phyloP scores from a whole-genome alignment of 1,140 invertebrate genomes.

The Heliconius nattereri region DNA sequence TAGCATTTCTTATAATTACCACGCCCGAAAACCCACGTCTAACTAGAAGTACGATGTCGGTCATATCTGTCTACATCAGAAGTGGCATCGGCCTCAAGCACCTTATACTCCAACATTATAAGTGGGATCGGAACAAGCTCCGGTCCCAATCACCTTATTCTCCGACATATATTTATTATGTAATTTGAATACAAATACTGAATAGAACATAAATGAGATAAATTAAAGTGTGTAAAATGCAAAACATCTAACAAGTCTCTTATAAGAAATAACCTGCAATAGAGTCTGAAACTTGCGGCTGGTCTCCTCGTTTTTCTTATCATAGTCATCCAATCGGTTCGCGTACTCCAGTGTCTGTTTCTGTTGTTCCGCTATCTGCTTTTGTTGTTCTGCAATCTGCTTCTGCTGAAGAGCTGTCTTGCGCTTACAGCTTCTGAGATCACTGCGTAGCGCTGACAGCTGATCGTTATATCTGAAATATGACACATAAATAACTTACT shows the following conservation, averaged over 20 bases:
- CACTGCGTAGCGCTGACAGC: constrained; percentile 87
- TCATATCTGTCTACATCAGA: too few species aligned
- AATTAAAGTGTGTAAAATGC: neutral
- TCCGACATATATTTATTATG: too few species aligned
- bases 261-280: constrained; percentile 84
- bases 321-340: constrained; percentile 91
- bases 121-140: too few species aligned
- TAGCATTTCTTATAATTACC: too few species aligned
- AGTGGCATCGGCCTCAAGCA: too few species aligned
- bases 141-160: too few species aligned
- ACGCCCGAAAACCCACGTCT: too few species aligned
- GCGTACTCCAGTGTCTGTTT: constrained; percentile 90
- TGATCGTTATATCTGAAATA: constrained; percentile 87
- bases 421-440: constrained; percentile 88
- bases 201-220: neutral
- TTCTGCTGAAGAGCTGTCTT: constrained; percentile 92
- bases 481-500: neutral
- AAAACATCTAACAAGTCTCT: neutral
- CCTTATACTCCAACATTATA: too few species aligned
- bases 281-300: constrained; percentile 93
- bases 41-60: too few species aligned
- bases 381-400: constrained; percentile 91
- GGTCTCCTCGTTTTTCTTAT: constrained; percentile 94
- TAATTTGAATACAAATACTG: too few species aligned
- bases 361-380: constrained; percentile 87